These are phyloP conservation scores for Habrosyne pyritoides DNA, from an alignment of 2,888 invertebrate species.

Conservation along the genomic window DNA sequence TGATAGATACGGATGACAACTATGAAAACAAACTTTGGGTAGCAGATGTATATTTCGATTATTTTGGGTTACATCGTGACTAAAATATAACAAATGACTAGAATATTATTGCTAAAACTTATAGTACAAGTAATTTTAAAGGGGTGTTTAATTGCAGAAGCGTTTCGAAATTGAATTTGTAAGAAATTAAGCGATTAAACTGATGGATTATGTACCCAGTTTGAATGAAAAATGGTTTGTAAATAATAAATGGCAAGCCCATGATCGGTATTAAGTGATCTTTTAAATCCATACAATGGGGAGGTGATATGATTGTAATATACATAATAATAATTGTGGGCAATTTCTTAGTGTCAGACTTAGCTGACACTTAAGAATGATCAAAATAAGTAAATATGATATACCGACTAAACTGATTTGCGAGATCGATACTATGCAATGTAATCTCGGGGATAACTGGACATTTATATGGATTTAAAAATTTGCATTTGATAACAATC, in stretches of 20 bases:
- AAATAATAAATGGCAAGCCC: constrained; percentile 13
- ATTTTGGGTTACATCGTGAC: constrained; percentile 39
- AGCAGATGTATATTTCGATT: constrained; percentile 55
- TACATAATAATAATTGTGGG: constrained; percentile 14
- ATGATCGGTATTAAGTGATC: constrained; percentile 17
- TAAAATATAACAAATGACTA: constrained; percentile 24
- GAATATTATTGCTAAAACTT: constrained; percentile 19
- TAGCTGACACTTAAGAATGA: constrained; percentile 6
- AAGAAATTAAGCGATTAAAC: not conserved
- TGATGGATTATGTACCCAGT: not conserved
- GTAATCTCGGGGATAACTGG: not conserved
- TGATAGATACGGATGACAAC: constrained; percentile 37
- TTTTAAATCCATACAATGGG: constrained; percentile 37
- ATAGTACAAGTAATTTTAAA: constrained; percentile 15
- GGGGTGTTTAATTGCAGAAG: constrained; percentile 36
- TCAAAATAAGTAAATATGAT: not conserved
- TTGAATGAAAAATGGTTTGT: not conserved
- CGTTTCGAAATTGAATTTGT: too few relatives aligned
- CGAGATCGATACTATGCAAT: not conserved
- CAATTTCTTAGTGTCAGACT: constrained; percentile 9
- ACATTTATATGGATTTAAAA: constrained; percentile 33
- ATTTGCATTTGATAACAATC: constrained; percentile 23
- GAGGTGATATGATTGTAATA: constrained; percentile 6
- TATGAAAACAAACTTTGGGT: constrained; percentile 54
- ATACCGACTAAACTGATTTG: not conserved